phyloP scores from a whole-genome alignment of 2,888 invertebrate genomes.

The Phalera bucephala region DNA sequence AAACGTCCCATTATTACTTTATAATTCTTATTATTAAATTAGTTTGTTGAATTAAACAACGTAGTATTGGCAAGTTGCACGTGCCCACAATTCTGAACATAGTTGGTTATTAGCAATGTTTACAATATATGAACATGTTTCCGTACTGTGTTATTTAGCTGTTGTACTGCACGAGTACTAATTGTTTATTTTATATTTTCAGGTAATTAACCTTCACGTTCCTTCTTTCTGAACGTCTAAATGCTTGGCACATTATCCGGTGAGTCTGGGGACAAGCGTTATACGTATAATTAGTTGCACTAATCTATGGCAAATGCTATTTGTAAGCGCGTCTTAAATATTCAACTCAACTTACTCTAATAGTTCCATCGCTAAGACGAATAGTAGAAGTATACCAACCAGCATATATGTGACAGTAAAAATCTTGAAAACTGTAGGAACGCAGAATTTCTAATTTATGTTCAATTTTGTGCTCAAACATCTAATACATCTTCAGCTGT shows the following conservation, averaged over 20 bases:
- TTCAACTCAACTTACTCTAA: no score
- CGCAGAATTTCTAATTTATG: conserved; percentile 13
- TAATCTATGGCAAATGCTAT: conserved; percentile 1
- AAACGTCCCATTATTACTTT: no score
- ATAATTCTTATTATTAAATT: no score
- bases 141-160: conserved; percentile 25
- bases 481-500: conserved; percentile 18
- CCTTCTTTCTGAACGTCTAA: conserved; percentile 65
- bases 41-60: no score
- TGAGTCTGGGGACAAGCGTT: conserved; percentile 68
- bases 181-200: conserved; percentile 73
- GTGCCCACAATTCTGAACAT: conserved; percentile 20
- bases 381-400: no score
- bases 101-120: conserved; percentile 30
- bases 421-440: conserved; percentile 12
- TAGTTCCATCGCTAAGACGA: no score
- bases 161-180: conserved; percentile 33
- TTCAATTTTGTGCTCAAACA: conserved; percentile 9
- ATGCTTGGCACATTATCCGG: conserved; percentile 73
- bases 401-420: no score
- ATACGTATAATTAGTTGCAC: conserved; percentile 53
- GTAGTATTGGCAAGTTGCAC: no score
- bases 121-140: conserved; percentile 31
- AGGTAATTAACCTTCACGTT: conserved; percentile 81
- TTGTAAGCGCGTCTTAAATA: background rate